Percentiles rank a stretch among this genome's conserved stretches.
Evolutionary conservation across 2,888 invertebrate genomes (phyloP).

Genomic region (Brassicogethes aeneus): DNA sequence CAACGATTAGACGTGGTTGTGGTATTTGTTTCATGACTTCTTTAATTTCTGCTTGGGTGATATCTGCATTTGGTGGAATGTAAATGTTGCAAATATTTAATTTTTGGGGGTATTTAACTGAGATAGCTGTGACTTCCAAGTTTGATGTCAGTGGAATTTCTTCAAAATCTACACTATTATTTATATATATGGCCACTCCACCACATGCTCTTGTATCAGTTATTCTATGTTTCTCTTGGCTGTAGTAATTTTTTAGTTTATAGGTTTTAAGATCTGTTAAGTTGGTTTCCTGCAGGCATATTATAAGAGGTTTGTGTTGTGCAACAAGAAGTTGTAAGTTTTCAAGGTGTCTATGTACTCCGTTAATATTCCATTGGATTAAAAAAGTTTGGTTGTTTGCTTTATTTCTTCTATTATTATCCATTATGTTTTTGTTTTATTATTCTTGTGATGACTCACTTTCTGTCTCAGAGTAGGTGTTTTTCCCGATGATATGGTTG

Average conservation of each 20-base stretch:
- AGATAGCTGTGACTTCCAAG: constrained; percentile 12
- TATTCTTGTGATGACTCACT: too few relatives aligned
- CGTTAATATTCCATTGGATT: constrained; percentile 19
- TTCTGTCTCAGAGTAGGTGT: too few relatives aligned
- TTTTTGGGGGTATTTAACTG: constrained; percentile 8
- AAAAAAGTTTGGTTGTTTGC: too few relatives aligned
- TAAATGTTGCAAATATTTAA: constrained; percentile 14
- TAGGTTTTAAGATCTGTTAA: constrained; percentile 5
- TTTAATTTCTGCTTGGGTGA: constrained; percentile 7
- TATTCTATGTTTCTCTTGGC: constrained; percentile 8
- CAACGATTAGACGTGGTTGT: constrained; percentile 17
- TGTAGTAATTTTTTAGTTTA: constrained; percentile 6
- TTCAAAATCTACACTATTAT: constrained; percentile 1
- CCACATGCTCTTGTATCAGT: constrained; percentile 8
- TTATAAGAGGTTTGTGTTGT: constrained; percentile 5
- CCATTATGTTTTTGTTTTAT: too few relatives aligned
- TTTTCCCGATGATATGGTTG: too few relatives aligned
- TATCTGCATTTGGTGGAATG: constrained; percentile 6
- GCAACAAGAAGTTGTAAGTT: constrained; percentile 13
- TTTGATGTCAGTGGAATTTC: constrained; percentile 9
- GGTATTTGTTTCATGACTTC: constrained; percentile 17
- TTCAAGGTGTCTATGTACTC: constrained; percentile 10
- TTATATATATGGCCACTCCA: constrained; percentile 10
- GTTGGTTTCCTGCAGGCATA: constrained; percentile 15
- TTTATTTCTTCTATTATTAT: too few relatives aligned